phyloP scores from a whole-genome alignment of 1,140 invertebrate genomes.

The Brachionus sp. region DNA sequence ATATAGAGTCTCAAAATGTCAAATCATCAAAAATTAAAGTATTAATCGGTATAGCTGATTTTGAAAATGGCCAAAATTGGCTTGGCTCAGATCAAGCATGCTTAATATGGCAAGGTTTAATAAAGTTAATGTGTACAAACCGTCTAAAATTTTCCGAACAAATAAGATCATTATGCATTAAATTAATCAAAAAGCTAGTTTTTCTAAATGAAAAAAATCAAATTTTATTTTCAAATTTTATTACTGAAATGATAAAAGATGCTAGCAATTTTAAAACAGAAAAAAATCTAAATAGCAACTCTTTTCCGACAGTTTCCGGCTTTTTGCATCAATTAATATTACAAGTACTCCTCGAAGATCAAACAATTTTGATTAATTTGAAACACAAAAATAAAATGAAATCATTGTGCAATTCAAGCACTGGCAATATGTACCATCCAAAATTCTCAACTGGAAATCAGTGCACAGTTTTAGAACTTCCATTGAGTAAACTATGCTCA shows the following conservation, averaged over 20 bases:
- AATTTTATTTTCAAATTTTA: background rate
- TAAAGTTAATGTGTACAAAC: background rate
- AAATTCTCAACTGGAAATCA: constrained; percentile 39
- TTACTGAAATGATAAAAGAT: constrained; percentile 38
- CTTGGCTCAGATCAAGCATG: background rate
- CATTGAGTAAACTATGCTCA: constrained; percentile 52
- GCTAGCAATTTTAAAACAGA: constrained; percentile 45
- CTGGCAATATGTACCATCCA: constrained; percentile 47
- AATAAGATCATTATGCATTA: background rate
- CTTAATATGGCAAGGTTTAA: background rate
- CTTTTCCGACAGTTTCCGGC: constrained; percentile 68
- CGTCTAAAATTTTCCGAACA: background rate
- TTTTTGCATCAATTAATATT: constrained; percentile 79
- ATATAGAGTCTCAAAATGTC: background rate
- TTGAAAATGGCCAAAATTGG: constrained; percentile 31
- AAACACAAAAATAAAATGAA: constrained; percentile 52
- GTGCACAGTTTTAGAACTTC: constrained; percentile 45
- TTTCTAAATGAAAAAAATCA: constrained; percentile 62
- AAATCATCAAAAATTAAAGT: background rate
- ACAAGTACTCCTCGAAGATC: constrained; percentile 77
- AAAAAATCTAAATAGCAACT: background rate
- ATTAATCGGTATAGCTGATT: constrained; percentile 9
- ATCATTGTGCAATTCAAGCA: constrained; percentile 43
- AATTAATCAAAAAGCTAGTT: constrained; percentile 4
- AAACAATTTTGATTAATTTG: constrained; percentile 71